A percentile compares a stretch with the other conserved stretches of the same genome.
Conservation (phyloP, 2,888 invertebrate genomes). For the Melinaea marsaeus region DNA sequence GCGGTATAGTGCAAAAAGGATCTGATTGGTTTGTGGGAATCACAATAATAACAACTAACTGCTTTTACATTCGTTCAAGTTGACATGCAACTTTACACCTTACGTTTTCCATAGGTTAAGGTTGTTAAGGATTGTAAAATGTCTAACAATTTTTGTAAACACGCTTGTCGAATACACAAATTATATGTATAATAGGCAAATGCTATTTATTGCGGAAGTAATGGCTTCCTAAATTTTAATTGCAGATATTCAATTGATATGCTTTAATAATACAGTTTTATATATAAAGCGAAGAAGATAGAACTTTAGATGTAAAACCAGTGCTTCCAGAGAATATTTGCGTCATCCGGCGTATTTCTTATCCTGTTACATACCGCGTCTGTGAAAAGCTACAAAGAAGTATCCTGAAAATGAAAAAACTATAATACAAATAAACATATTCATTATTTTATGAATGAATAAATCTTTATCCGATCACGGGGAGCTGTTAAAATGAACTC, state of each 20-base stretch:
- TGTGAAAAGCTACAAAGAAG: constrained; percentile 63
- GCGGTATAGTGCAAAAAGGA: constrained; percentile 48
- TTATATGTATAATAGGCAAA: constrained; percentile 67
- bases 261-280: constrained; percentile 48
- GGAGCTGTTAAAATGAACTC: constrained; percentile 13
- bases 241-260: constrained; percentile 61
- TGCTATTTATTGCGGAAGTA: constrained; percentile 79
- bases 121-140: constrained; percentile 58
- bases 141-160: constrained; percentile 78
- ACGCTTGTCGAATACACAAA: constrained; percentile 77
- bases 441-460: constrained; percentile 17
- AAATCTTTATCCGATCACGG: not conserved
- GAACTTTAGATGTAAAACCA: constrained; percentile 41
- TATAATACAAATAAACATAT: constrained; percentile 22
- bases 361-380: constrained; percentile 57
- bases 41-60: constrained; percentile 34
- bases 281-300: constrained; percentile 36
- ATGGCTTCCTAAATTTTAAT: constrained; percentile 78
- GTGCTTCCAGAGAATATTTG: constrained; percentile 51
- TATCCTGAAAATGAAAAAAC: constrained; percentile 43
- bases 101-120: constrained; percentile 45
- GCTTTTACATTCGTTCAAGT: constrained; percentile 32
- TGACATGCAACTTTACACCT: constrained; percentile 56
- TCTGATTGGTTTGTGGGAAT: constrained; percentile 52
- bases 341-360: constrained; percentile 59